Percentiles rank a stretch among this genome's conserved stretches.
Conservation (phyloP, 1,140 invertebrate genomes). For the Drosophila athabasca region DNA sequence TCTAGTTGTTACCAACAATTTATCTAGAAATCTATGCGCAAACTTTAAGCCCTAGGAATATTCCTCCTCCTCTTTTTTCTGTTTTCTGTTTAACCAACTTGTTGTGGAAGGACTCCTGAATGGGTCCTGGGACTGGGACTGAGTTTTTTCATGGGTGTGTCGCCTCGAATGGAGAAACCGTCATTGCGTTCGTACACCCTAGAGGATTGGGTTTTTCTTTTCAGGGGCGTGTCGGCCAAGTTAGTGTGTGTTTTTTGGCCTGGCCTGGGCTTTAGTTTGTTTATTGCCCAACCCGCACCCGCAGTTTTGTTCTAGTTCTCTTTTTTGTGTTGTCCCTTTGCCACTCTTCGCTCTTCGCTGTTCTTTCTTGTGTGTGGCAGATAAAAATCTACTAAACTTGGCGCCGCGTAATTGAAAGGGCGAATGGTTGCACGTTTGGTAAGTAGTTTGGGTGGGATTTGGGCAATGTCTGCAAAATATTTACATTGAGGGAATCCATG, state of each 20-base stretch:
- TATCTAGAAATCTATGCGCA: conserved; percentile 45
- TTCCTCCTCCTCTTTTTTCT: neutral
- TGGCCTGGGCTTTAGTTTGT: conserved; percentile 31
- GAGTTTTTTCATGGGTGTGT: conserved; percentile 37
- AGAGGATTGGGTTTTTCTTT: conserved; percentile 16
- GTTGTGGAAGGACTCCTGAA: conserved; percentile 27
- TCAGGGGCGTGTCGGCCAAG: conserved; percentile 48
- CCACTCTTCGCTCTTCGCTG: neutral
- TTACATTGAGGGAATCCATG: too few relatives aligned
- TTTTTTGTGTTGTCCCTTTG: conserved; percentile 2
- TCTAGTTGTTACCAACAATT: conserved; percentile 13
- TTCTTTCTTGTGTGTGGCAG: conserved; percentile 27
- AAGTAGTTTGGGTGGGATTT: neutral
- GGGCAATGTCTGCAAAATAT: too few relatives aligned
- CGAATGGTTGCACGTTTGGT: conserved; percentile 12
- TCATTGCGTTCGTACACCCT: conserved; percentile 57
- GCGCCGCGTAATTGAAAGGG: conserved; percentile 59
- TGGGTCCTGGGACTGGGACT: conserved; percentile 3
- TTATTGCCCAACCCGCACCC: conserved; percentile 55
- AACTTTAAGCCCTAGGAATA: conserved; percentile 26
- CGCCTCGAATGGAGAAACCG: conserved; percentile 33
- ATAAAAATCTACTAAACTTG: conserved; percentile 67
- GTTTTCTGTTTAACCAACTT: conserved; percentile 24
- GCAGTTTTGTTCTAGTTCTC: conserved; percentile 44
- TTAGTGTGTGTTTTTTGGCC: conserved; percentile 24